Evolutionary conservation across 64 coral and sea anemone species (phyloP).

Genomic region (Porites lutea): DNA sequence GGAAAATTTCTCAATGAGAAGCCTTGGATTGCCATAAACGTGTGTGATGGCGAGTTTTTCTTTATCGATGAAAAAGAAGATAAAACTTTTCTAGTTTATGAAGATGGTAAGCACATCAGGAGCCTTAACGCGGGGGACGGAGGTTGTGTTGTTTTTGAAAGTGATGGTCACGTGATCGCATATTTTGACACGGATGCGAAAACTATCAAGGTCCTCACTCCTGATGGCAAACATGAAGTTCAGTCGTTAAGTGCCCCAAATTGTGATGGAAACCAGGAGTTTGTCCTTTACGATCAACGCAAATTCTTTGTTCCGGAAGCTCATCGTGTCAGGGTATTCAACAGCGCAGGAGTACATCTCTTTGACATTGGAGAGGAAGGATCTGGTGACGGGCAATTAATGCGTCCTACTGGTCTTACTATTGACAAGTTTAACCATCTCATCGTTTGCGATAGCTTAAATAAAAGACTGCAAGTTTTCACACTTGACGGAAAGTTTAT

Average conservation of each 20-base stretch:
- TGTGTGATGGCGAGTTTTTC: neutral
- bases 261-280: neutral
- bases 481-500: slow-evolving; percentile 45
- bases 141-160: neutral
- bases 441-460: neutral
- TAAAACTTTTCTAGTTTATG: neutral
- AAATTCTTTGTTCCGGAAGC: neutral
- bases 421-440: neutral
- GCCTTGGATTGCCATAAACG: neutral
- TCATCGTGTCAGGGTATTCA: slow-evolving; percentile 13
- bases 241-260: neutral
- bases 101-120: neutral
- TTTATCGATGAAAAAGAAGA: neutral
- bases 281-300: neutral
- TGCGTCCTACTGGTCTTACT: neutral
- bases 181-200: neutral
- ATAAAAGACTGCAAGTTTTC: neutral
- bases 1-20: neutral
- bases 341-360: neutral
- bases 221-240: neutral
- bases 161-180: neutral
- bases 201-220: neutral
- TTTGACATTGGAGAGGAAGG: slow-evolving; percentile 1
- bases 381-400: neutral
- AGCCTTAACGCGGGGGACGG: neutral